Evolutionary conservation across 2,797 vertebrate genomes (phyloP), one percentile per base, ranked within the genome.

Genomic region (Ispidina picta): DNA sequence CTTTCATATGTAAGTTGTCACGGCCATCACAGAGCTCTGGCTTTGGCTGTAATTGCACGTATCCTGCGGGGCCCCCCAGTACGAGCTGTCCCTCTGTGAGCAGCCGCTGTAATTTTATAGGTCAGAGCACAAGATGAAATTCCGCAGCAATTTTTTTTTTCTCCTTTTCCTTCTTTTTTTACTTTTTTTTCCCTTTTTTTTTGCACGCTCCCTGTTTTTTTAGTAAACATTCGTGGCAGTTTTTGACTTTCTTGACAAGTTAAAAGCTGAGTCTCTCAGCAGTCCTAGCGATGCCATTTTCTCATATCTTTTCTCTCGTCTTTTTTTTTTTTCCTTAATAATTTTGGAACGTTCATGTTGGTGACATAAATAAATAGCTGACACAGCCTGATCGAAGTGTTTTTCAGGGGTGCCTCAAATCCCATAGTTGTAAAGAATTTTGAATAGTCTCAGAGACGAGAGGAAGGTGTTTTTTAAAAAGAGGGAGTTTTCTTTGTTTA

Each of bases 1-100:
- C 99, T 95, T 99, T 99, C 98, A 99, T 99, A 98, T 99, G 99
- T 99, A 98, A 99, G 99, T 97, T 93, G 95, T 98, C 96, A 97
- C 83, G 97, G 97, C 97, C 97, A 90, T 87, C 92, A 48, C 96
- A 51, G 84, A 17, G 94, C 92, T 4, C 83, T 9, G 5, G 52
- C 73, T 74, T 83, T 59, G 35, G 69, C 96, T 92, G 29, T 95
- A 96, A 96, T 97, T 95, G 96, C 96, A 80, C 88, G 73, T 94
- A 92, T 97, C 96, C 97, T 91, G 94, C 93, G 19, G 95, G 96
- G 86, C 95, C 96, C 93, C 93, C 94, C 90, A n/a, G 86, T 44
- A 72, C 92, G 55, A 31, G 83, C 96, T 92, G 92, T 95, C 89
- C 95, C 93, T 92, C 91, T 89, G 87, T 26, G 75, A 94, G 94